phyloP scores from a whole-genome alignment of 35 echinoderm and acorn worm genomes.

The Heliocidaris erythrogramma region DNA sequence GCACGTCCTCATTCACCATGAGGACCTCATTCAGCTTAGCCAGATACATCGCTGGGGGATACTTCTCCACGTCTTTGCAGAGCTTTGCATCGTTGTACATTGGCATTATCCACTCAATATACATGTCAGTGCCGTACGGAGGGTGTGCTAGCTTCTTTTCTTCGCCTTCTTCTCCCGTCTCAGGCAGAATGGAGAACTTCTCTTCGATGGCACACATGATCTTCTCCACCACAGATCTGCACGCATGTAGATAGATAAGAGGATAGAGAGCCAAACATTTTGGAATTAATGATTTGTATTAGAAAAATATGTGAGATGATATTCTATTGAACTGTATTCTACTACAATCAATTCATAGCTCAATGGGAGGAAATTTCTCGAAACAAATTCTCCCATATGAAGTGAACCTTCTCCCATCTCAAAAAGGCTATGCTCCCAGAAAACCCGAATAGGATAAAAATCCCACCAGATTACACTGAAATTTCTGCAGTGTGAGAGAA shows the following conservation, averaged over 20 bases:
- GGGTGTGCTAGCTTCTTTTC: neutral
- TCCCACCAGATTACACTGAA: no score
- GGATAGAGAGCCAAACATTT: neutral
- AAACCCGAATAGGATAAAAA: no score
- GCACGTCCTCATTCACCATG: slow-evolving; percentile 21
- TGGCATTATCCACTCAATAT: neutral
- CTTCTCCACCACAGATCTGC: slow-evolving; percentile 22
- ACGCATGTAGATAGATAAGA: neutral
- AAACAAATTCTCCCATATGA: no score
- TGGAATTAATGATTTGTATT: no score
- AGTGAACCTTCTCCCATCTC: no score
- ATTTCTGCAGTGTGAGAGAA: no score
- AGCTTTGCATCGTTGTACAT: neutral
- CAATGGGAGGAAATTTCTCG: no score
- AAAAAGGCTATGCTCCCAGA: no score
- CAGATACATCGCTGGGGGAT: slow-evolving; percentile 18
- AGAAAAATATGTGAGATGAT: no score
- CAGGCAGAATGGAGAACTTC: neutral
- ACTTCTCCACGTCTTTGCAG: neutral
- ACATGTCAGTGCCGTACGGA: neutral
- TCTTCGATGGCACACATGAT: slow-evolving; percentile 25
- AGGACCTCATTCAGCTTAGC: neutral
- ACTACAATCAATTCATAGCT: no score
- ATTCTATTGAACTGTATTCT: no score
- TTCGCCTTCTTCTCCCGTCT: neutral